Percentiles rank a stretch among this genome's conserved stretches.
Evolutionary conservation across 2,797 vertebrate genomes (phyloP).

Genomic region (Arnoldichthys spilopterus): DNA sequence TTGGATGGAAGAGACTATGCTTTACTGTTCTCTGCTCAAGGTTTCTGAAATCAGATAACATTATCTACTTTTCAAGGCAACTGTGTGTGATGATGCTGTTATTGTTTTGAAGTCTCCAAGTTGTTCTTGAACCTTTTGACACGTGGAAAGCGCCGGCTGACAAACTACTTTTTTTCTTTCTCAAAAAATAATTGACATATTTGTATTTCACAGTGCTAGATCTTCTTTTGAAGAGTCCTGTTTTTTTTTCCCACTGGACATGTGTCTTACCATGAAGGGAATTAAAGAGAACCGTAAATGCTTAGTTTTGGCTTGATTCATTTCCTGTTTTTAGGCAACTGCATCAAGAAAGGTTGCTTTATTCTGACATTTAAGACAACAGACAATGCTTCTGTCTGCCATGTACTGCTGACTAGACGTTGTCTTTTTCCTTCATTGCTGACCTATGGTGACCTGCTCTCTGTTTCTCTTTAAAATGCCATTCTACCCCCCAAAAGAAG

Average conservation of each 20-base stretch:
- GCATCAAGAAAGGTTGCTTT: background rate
- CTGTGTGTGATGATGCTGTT: constrained; percentile 7
- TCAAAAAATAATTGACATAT: background rate
- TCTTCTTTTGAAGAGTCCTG: background rate
- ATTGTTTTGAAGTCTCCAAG: constrained; percentile 10
- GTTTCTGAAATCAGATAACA: constrained; percentile 32
- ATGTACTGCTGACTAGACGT: constrained; percentile 26
- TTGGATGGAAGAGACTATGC: background rate
- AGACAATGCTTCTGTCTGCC: background rate
- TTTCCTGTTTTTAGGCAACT: constrained; percentile 28
- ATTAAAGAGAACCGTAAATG: background rate
- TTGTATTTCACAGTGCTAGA: background rate
- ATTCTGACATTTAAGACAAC: background rate
- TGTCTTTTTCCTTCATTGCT: background rate
- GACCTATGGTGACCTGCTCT: constrained; percentile 3
- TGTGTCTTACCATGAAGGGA: no score
- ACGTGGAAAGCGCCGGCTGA: background rate
- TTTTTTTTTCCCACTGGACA: no score
- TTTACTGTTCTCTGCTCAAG: constrained; percentile 41
- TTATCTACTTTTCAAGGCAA: constrained; percentile 51
- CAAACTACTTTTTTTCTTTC: background rate
- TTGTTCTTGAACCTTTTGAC: constrained; percentile 5
- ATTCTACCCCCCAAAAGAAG: constrained; percentile 13
- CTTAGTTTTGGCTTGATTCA: background rate
- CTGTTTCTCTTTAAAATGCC: background rate